Evolutionary conservation across 1,140 invertebrate species (phyloP).

Genomic region (Venustaconcha ellipsiformis): DNA sequence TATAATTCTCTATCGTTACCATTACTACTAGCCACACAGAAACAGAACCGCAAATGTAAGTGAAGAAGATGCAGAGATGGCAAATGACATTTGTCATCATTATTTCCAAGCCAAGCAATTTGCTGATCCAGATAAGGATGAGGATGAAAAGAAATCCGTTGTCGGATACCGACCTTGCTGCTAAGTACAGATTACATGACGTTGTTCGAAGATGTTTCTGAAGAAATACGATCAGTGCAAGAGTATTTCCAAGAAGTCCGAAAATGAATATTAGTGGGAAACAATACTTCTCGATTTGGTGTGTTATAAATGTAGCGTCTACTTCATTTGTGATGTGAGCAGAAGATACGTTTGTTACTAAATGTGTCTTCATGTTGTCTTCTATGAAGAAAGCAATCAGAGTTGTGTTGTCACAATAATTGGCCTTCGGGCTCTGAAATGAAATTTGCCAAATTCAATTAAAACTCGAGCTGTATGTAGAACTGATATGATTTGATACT

Average conservation of each 20-base stretch:
- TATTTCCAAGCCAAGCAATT: constrained; percentile 67
- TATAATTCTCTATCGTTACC: constrained; percentile 53
- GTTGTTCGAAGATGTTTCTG: constrained; percentile 28
- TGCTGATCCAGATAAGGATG: constrained; percentile 70
- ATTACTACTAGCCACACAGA: constrained; percentile 66
- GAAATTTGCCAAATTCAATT: too few species aligned
- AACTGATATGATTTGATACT: too few species aligned
- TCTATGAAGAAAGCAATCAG: too few species aligned
- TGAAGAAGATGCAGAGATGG: constrained; percentile 61
- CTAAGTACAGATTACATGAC: constrained; percentile 51
- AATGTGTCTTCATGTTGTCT: too few species aligned
- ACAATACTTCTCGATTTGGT: constrained; percentile 19
- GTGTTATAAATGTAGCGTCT: too few species aligned
- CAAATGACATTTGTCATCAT: constrained; percentile 53
- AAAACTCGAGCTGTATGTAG: too few species aligned
- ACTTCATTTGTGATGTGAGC: too few species aligned
- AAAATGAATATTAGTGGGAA: constrained; percentile 42
- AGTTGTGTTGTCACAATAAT: too few species aligned
- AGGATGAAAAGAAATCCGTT: constrained; percentile 43
- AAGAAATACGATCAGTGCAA: constrained; percentile 43
- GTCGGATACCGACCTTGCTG: constrained; percentile 43
- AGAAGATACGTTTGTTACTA: too few species aligned
- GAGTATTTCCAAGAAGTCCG: constrained; percentile 44
- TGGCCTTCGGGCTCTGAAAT: too few species aligned
- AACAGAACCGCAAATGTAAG: constrained; percentile 61